Evolutionary conservation across 2,113 vertebrate species (phyloP), one percentile per base, ranked within the genome.

Genomic region (Caretta caretta): DNA sequence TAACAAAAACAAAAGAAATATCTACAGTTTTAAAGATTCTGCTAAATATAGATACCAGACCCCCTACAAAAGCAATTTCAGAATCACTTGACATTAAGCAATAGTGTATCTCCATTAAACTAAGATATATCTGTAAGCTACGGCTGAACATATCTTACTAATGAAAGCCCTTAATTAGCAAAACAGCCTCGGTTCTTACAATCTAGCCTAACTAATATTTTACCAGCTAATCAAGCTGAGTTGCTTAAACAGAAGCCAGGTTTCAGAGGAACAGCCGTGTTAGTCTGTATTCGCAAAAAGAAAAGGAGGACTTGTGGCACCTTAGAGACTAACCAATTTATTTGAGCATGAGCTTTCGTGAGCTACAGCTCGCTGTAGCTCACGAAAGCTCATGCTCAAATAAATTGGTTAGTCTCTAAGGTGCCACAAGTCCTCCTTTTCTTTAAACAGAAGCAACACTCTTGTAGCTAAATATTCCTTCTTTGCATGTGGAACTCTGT

Each of bases 121-220:
- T 94, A 81, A 96, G n/a, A 94, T 8, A 31, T 93, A 95, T 84
- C 89, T 97, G 46, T 92, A 97, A 95, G 20, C 54, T 93, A 86
- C 51, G 95, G 48, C 16, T 94, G 75, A 97, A 89, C 48, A 97
- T 84, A 91, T 91, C 85, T 93, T 96, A 75, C 65, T 95, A 94
- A 96, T 53, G 96, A 75, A 97, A 93, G 53, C 10, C 90, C 35
- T 97, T 96, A 96, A 96, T 96, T 97, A 97, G 24, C 38, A 92
- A 97, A 96, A 93, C 8, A 92, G 35, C 62, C 56, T 92, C 42
- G 82, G 14, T 93, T 97, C 62, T 89, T 93, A 83, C 92, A 96
- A 92, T 88, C 42, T 88, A 96, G 57, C 72, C 97, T 94, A 97
- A 93, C 83, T 95, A 93, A 91, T 94, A 97, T 96, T 97, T 97